Evolutionary conservation across 2,797 vertebrate genomes (phyloP).

Genomic region (Leuciscus waleckii): DNA sequence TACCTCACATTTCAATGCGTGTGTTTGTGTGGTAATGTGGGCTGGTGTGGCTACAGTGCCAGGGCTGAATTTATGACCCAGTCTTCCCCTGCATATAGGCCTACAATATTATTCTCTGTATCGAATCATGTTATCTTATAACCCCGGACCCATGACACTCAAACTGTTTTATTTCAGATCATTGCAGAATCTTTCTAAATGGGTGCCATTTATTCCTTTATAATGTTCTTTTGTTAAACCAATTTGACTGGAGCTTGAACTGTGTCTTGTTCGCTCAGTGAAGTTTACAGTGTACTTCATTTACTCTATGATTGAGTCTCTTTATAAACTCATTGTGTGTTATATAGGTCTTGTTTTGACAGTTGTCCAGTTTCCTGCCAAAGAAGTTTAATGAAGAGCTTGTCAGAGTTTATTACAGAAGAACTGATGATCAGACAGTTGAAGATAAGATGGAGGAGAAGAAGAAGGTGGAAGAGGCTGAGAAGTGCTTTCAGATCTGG

Average conservation of each 20-base stretch:
- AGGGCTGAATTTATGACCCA: too few species aligned
- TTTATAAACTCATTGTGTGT: background rate
- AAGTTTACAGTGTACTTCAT: background rate
- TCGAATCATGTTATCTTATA: too few species aligned
- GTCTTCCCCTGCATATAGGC: too few species aligned
- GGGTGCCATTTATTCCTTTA: too few species aligned
- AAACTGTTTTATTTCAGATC: background rate
- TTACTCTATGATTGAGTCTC: background rate
- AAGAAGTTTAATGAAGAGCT: slow-evolving; percentile 10
- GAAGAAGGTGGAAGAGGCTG: background rate
- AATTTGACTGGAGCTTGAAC: too few species aligned
- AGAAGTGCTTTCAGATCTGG: background rate
- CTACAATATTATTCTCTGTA: too few species aligned
- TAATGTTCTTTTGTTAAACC: too few species aligned
- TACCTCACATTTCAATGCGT: too few species aligned
- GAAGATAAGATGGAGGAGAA: background rate
- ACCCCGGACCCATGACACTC: too few species aligned
- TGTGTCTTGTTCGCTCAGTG: background rate
- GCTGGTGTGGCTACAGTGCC: too few species aligned
- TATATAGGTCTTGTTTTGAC: background rate
- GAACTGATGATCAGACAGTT: background rate
- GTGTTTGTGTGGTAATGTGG: too few species aligned
- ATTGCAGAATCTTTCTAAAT: background rate
- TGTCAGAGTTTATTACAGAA: slow-evolving; percentile 41
- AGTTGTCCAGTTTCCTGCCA: slow-evolving; percentile 38